Evolutionary conservation across 2,888 invertebrate genomes (phyloP), one percentile per base, ranked within the genome.

Genomic region (Microctonus aethiopoides): DNA sequence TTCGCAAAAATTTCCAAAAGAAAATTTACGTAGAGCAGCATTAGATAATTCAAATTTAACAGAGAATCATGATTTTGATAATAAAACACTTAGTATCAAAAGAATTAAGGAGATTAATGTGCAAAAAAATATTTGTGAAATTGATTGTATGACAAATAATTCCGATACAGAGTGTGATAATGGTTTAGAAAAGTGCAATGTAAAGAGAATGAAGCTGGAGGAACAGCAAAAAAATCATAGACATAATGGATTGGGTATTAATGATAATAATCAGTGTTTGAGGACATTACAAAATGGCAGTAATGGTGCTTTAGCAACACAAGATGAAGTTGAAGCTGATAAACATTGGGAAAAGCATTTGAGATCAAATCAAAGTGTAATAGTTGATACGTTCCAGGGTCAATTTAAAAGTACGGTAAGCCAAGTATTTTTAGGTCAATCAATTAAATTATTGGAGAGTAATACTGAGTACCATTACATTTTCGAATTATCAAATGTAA

Each of bases 371-470:
- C 86, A 89, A 75, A 91, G 90, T 75, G 86, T 91, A 22, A 87
- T 91, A 63, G 90, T 90, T 29, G 89, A 89, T 75, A 90, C 90
- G 65, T 91, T 91, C 82, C 91, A 91, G 81, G 91, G 91, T 62
- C 91, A 91, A 81, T 91, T 91, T 79, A 90, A 90, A 77, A 91
- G 90, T 84, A 90, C 90, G 74, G 91, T 91, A 84, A 57, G 46
- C 26, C 46, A 22, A 34, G 7, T 32, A 29, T 20, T 54, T 36
- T 24, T 41, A 41, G 11, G 0, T 36, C 24, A 41, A 13, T 32
- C 3, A 24, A n/a, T n/a, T n/a, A n/a, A 20, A 39, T 46, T 20
- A 57, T 10, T 62, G 76, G 79, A 77, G 77, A 76, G 20, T 66
- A 74, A 36, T 64, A 68, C 75, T 78, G 16, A 20, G 16, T 46